These are phyloP conservation scores for Sebastes umbrosus DNA, from an alignment of 2,797 vertebrate species.

Conservation along the genomic window DNA sequence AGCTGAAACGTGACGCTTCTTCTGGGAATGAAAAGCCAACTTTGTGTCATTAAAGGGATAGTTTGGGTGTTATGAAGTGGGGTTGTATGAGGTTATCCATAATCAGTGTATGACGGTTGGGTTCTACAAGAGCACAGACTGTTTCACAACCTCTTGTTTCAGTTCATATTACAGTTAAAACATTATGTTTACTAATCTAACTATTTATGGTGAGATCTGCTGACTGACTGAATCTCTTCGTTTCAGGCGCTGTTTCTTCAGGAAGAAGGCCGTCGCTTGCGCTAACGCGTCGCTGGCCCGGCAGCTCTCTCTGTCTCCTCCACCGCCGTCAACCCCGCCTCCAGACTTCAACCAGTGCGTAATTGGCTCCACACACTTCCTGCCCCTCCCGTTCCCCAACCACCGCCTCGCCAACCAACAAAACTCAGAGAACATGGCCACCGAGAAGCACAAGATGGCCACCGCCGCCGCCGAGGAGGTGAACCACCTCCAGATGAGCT, in stretches of 20 bases:
- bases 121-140: background rate
- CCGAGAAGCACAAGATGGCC: conserved; percentile 87
- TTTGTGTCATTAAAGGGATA: background rate
- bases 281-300: background rate
- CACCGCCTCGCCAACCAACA: conserved; percentile 87
- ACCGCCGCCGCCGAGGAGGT: conserved; percentile 62
- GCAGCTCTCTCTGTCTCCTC: conserved; percentile 55
- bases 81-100: background rate
- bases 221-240: background rate
- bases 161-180: background rate
- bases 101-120: background rate
- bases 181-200: background rate
- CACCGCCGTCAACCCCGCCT: conserved; percentile 84
- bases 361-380: conserved; percentile 70
- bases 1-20: background rate
- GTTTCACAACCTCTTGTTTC: background rate
- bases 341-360: conserved; percentile 92
- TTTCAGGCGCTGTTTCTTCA: conserved; percentile 50
- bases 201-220: background rate
- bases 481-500: conserved; percentile 84
- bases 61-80: background rate
- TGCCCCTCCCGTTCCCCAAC: conserved; percentile 86
- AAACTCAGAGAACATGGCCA: conserved; percentile 90
- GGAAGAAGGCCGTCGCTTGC: background rate
- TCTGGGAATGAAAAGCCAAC: background rate